These are phyloP conservation scores for Pectinophora gossypiella DNA, from an alignment of 1,140 invertebrate genomes.

Conservation along the genomic window DNA sequence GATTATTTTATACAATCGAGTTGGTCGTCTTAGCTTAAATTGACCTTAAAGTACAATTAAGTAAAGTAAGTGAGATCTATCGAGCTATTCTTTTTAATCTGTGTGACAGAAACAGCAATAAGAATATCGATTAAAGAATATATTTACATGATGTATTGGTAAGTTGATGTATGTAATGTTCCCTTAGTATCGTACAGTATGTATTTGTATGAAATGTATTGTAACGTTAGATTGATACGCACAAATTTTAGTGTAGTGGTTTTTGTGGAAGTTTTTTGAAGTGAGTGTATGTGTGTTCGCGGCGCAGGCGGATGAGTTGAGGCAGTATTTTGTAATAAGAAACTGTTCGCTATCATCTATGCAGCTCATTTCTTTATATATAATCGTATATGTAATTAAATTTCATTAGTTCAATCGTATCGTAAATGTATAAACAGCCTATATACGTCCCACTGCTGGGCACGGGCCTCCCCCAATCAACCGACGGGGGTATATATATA, in stretches of 20 bases:
- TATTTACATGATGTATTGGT: constrained; percentile 55
- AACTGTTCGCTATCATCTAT: background rate
- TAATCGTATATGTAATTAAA: background rate
- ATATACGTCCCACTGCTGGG: no score
- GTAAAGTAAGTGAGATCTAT: constrained; percentile 54
- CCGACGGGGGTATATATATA: background rate
- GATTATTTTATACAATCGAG: no score
- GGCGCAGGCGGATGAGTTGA: background rate
- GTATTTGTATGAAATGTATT: constrained; percentile 19
- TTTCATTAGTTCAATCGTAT: background rate
- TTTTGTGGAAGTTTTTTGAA: no score
- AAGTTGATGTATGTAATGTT: constrained; percentile 44
- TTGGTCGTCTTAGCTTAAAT: background rate
- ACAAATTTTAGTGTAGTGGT: constrained; percentile 69
- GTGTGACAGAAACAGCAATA: constrained; percentile 70
- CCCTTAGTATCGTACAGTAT: constrained; percentile 16
- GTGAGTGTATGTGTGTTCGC: constrained; percentile 26
- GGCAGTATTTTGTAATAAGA: background rate
- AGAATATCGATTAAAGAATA: constrained; percentile 38
- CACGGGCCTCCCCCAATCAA: no score
- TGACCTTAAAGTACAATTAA: constrained; percentile 63
- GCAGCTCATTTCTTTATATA: no score
- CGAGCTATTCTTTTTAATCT: constrained; percentile 62
- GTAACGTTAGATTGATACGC: constrained; percentile 67
- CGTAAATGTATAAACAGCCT: no score